Evolutionary conservation across 2,797 vertebrate species (phyloP).

Genomic region (Sebastolobus altivelis): DNA sequence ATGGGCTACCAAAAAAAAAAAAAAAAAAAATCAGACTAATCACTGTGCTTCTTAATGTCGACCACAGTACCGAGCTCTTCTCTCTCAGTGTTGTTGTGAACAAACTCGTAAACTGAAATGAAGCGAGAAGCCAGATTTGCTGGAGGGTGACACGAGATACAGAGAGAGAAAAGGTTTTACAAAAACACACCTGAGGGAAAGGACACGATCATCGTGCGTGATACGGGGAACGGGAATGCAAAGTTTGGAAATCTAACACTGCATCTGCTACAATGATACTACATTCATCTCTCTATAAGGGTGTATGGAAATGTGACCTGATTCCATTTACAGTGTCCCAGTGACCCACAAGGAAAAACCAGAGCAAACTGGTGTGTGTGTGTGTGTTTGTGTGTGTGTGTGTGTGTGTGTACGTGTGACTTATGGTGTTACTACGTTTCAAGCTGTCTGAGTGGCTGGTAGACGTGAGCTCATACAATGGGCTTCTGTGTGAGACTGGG

Average conservation of each 20-base stretch:
- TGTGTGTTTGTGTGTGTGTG: slow-evolving; percentile 1
- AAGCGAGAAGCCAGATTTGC: slow-evolving; percentile 4
- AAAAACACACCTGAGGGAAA: slow-evolving; percentile 12
- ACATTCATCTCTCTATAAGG: slow-evolving; percentile 21
- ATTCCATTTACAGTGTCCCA: slow-evolving; percentile 53
- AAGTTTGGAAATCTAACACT: slow-evolving; percentile 24
- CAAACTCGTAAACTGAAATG: slow-evolving; percentile 3
- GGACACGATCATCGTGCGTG: background rate
- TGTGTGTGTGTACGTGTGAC: slow-evolving; percentile 13
- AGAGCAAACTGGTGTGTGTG: slow-evolving; percentile 17
- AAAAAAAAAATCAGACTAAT: background rate
- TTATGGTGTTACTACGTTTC: slow-evolving; percentile 44
- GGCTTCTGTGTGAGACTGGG: slow-evolving; percentile 63
- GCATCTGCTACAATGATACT: slow-evolving; percentile 4
- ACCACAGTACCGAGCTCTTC: background rate
- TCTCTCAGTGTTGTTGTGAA: background rate
- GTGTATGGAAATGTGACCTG: slow-evolving; percentile 48
- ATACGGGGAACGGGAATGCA: background rate
- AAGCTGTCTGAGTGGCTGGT: slow-evolving; percentile 50
- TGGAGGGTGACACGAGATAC: slow-evolving; percentile 7
- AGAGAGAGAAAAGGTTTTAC: background rate
- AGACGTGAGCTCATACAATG: slow-evolving; percentile 71
- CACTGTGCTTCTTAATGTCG: background rate
- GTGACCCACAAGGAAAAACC: slow-evolving; percentile 54
- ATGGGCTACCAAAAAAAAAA: background rate